phyloP scores from a whole-genome alignment of 2,113 vertebrate genomes.

The Eretmochelys imbricata region DNA sequence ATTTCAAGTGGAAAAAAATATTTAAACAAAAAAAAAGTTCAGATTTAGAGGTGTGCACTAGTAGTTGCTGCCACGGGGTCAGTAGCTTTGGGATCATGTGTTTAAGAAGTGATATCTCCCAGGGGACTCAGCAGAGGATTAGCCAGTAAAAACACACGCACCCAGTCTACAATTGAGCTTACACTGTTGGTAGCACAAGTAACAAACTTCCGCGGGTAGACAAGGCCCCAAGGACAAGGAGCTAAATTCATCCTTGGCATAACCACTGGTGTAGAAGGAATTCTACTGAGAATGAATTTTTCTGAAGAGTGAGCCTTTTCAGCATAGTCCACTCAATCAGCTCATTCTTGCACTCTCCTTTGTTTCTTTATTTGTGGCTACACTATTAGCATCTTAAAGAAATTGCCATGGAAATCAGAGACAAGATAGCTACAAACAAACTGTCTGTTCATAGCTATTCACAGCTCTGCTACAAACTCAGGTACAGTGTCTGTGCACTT shows the following conservation, averaged over 20 bases:
- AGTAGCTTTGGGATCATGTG: neutral
- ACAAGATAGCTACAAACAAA: slow-evolving; percentile 43
- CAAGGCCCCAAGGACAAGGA: slow-evolving; percentile 19
- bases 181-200: neutral
- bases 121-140: neutral
- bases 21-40: neutral
- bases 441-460: slow-evolving; percentile 35
- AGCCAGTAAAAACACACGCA: neutral
- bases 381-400: slow-evolving; percentile 67
- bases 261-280: neutral
- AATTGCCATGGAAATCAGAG: slow-evolving; percentile 62
- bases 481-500: slow-evolving; percentile 21
- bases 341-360: slow-evolving; percentile 56
- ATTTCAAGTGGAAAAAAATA: neutral
- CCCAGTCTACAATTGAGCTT: neutral
- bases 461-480: slow-evolving; percentile 33
- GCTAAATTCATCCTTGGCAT: slow-evolving; percentile 23
- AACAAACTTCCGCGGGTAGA: neutral
- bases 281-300: slow-evolving; percentile 39
- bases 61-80: neutral
- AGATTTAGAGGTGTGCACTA: neutral
- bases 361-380: slow-evolving; percentile 54
- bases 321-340: slow-evolving; percentile 46
- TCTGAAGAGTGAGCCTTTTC: slow-evolving; percentile 42
- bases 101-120: neutral